A percentile compares a stretch with the other conserved stretches of the same genome.
Evolutionary conservation across 1,140 invertebrate genomes (phyloP).

Genomic region (Drosophila truncata): DNA sequence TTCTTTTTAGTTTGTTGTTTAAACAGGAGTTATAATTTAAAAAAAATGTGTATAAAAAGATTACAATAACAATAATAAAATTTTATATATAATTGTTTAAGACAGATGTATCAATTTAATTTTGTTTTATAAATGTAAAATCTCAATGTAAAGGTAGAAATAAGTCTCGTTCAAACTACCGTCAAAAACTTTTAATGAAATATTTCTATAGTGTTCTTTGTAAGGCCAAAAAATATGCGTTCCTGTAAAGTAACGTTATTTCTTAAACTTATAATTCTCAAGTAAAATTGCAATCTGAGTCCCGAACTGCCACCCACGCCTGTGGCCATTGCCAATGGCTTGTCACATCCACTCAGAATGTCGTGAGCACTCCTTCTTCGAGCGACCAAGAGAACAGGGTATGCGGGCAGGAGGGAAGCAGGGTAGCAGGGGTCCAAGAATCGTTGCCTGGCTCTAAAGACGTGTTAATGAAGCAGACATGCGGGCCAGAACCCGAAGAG

Average conservation of each 20-base stretch:
- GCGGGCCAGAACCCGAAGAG: slow-evolving; percentile 57
- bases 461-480: slow-evolving; percentile 83
- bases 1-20: too few species aligned
- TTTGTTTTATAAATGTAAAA: too few species aligned
- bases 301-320: slow-evolving; percentile 8
- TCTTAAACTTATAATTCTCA: neutral
- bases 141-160: neutral
- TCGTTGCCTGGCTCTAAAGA: slow-evolving; percentile 60
- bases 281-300: neutral
- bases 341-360: slow-evolving; percentile 8
- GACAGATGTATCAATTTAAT: too few species aligned
- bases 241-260: neutral
- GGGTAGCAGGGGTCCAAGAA: slow-evolving; percentile 13
- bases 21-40: too few species aligned
- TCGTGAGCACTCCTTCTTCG: neutral
- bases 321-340: slow-evolving; percentile 3
- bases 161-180: neutral
- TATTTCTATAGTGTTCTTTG: neutral
- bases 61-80: too few species aligned
- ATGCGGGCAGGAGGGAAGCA: slow-evolving; percentile 11
- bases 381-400: slow-evolving; percentile 18
- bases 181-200: neutral
- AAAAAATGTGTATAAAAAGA: too few species aligned
- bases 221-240: neutral
- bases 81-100: too few species aligned